phyloP scores from a whole-genome alignment of 1,140 invertebrate genomes.

The Dufourea novaeangliae region DNA sequence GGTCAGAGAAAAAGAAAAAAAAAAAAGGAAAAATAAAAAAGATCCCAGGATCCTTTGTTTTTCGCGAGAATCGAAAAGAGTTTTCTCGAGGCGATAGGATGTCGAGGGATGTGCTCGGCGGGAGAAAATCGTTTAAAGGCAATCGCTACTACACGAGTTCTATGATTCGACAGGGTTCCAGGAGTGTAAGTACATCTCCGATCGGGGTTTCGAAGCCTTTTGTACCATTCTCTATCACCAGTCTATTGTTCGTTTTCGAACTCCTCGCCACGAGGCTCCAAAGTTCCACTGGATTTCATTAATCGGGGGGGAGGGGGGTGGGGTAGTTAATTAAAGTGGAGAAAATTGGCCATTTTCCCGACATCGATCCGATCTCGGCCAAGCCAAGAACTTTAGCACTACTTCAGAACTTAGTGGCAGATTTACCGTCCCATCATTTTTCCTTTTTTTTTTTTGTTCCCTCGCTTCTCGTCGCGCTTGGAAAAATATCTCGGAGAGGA shows the following conservation, averaged over 20 bases:
- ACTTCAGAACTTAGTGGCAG: constrained; percentile 50
- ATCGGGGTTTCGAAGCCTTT: too few relatives aligned
- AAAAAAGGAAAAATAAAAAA: background rate
- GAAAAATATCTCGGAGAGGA: background rate
- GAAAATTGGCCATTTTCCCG: constrained; percentile 35
- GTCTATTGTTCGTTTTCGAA: background rate
- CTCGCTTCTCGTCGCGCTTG: background rate
- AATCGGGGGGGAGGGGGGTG: too few relatives aligned
- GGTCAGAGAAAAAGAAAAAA: background rate
- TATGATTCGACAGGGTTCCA: background rate
- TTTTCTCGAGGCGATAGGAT: background rate
- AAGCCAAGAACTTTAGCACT: constrained; percentile 48
- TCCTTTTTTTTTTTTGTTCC: too few relatives aligned
- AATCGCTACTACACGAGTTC: too few relatives aligned
- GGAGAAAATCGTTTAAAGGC: too few relatives aligned
- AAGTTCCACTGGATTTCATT: constrained; percentile 26
- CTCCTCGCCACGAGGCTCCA: background rate
- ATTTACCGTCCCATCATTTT: constrained; percentile 43
- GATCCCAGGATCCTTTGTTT: background rate
- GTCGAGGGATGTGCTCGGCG: too few relatives aligned
- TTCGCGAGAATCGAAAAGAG: constrained; percentile 14
- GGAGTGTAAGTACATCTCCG: too few relatives aligned
- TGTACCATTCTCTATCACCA: too few relatives aligned
- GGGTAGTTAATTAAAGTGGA: constrained; percentile 51
- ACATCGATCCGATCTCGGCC: constrained; percentile 34